Evolutionary conservation across 2,888 invertebrate genomes (phyloP).

Genomic region (Microctonus hyperodae): DNA sequence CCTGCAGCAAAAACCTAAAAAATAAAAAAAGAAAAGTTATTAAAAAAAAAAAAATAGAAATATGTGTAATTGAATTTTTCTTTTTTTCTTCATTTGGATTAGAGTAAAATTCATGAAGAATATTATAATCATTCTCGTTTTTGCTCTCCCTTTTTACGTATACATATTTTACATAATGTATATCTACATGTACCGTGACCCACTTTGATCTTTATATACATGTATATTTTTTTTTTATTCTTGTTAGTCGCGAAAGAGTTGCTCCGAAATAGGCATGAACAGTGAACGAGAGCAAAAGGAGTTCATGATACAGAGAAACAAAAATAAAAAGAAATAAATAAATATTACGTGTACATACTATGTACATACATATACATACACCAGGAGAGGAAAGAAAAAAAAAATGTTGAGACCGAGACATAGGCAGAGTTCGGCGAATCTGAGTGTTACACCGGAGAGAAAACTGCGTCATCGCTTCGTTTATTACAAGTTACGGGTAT

Average conservation of each 20-base stretch:
- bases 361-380: not conserved
- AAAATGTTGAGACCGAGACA: slow-evolving; percentile 9
- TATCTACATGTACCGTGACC: slow-evolving; percentile 36
- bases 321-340: slow-evolving; percentile 20
- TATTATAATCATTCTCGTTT: not conserved
- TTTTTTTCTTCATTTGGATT: too few species aligned
- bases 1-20: not conserved
- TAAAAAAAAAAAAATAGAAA: not conserved
- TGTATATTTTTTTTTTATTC: slow-evolving; percentile 30
- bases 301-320: slow-evolving; percentile 30
- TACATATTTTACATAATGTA: not conserved
- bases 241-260: slow-evolving; percentile 24
- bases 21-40: not conserved
- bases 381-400: slow-evolving; percentile 24
- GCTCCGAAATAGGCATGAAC: slow-evolving; percentile 41
- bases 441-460: slow-evolving; percentile 32
- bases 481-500: slow-evolving; percentile 45
- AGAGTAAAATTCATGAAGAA: not conserved
- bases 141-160: not conserved
- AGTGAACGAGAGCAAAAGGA: slow-evolving; percentile 28
- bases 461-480: slow-evolving; percentile 54
- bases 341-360: slow-evolving; percentile 22
- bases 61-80: too few species aligned
- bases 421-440: slow-evolving; percentile 22
- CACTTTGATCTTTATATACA: slow-evolving; percentile 35